Percentiles rank a stretch among this genome's conserved stretches.
Evolutionary conservation across 2,888 invertebrate genomes (phyloP).

Genomic region (Metacarcinus magister): DNA sequence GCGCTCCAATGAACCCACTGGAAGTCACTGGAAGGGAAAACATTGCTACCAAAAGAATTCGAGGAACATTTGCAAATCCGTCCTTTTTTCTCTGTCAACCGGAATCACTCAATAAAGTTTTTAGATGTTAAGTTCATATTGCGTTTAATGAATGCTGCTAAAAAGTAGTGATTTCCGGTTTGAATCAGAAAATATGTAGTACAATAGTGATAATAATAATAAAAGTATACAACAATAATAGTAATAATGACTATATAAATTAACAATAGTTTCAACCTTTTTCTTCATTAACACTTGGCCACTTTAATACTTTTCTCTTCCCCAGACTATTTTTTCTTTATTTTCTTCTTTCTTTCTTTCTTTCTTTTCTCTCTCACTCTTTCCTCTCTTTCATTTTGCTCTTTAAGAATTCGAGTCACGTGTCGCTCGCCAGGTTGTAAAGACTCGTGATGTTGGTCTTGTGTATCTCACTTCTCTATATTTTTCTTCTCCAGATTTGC

Average conservation of each 20-base stretch:
- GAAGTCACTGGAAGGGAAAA: neutral
- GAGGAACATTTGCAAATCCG: neutral
- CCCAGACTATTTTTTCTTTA: neutral
- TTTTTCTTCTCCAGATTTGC: neutral
- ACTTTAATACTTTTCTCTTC: neutral
- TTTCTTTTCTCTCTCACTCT: neutral
- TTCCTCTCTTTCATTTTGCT: neutral
- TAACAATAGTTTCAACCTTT: neutral
- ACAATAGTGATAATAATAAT: no score
- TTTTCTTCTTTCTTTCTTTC: neutral
- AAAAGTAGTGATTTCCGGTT: no score
- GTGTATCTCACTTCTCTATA: neutral
- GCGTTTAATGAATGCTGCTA: no score
- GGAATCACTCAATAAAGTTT: no score
- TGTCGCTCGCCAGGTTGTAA: neutral
- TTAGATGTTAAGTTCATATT: no score
- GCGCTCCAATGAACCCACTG: conserved; percentile 1
- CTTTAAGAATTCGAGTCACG: neutral
- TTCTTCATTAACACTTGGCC: neutral
- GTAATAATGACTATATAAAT: neutral
- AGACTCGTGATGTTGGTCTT: neutral
- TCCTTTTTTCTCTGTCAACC: no score
- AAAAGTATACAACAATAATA: neutral
- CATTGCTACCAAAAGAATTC: neutral
- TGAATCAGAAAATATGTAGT: no score